Evolutionary conservation across 1,140 invertebrate species (phyloP), one percentile per base, ranked within the genome.

Genomic region (Ridgeia piscesae): DNA sequence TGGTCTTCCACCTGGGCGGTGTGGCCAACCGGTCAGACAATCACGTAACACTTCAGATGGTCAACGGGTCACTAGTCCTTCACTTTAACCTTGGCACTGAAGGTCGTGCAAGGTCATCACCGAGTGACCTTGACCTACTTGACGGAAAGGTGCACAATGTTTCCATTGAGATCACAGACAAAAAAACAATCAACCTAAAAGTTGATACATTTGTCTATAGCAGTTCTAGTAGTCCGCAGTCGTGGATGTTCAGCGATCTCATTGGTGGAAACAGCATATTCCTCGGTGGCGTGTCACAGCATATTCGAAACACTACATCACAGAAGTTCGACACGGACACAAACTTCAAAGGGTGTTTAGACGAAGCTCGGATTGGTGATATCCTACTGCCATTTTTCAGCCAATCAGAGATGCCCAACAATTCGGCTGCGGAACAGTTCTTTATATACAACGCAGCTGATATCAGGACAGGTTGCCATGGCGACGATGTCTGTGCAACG

Each of bases 371-470:
- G 93, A 97, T 99, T 92, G 98, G 98, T 31, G 97, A 97, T 88
- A 96, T 98, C 93, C 96, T 99, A 33, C 95, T 99, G 77, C 98
- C 99, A n/a, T 99, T 98, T 95, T 99, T 98, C 95, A 97, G 97
- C 8, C 93, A 93, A 34, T 88, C 92, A 17, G 93, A 95, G 50
- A 94, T 96, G 48, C 89, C 94, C 1, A 95, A 95, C 92, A 94
- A 95, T 92, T 94, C 94, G 6, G 94, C 94, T 34, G 90, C 89
- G 17, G 92, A 95, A 35, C 93, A 94, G 42, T 96, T 96, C 91
- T 8, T 93, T 92, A 0, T 27, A 33, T 31, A 91, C 17, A 1
- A 94, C 92, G 31, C 42, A 34, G 31, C 90, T 33, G 92, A 94
- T 77, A 89, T 94, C 48, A 89, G 33, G 8, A 88, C 88, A 34